Base-by-base conservation (phyloP, 2,797 vertebrate genomes). In the Cynopterus sphinx region DNA sequence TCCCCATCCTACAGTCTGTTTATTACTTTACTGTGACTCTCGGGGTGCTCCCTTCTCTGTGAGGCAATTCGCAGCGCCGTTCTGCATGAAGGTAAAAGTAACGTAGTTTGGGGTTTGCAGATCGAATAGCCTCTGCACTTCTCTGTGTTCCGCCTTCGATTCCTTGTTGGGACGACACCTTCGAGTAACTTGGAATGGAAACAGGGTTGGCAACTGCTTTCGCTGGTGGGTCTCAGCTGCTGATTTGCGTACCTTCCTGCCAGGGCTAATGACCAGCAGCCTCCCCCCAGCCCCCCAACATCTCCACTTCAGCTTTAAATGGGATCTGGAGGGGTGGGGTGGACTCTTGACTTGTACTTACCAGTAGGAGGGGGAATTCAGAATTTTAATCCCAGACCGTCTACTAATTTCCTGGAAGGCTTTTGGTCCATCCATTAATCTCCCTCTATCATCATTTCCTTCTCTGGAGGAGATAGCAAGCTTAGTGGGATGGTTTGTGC, bases 401-500 rank as follows among this genome's bases (percentile, higher is more conserved):
- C 91, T 93, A 68, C 97, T 95, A 96, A 98, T 98, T 97, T 98
- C 97, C 97, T 97, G 96, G 95, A 97, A 87, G 88, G 67, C 93
- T 95, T 96, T 95, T 87, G 85, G 92, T 81, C 65, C 55, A 21
- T 87, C 90, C 96, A 97, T 98, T 95, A 97, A 98, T 97, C 97
- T 97, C 96, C 92, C 95, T 97, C 95, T 97, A 97, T 97, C 95
- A 97, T 95, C 9, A 1, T 91, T 96, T 79, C 93, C 86, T 97
- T 85, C 95, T 96, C 92, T 85, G 82, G 96, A 97, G 96, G 95
- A 97, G 96, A 97, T 97, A 97, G 85, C 53, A 92, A 92, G 87
- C 96, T 92, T 96, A 97, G 96, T 95, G 95, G 96, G 90, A 97
- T 98, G 93, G 96, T 97, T 97, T 97, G 95, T 97, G 65, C 94